Conservation (phyloP, 2,888 invertebrate species). For the Trissolcus japonicus region DNA sequence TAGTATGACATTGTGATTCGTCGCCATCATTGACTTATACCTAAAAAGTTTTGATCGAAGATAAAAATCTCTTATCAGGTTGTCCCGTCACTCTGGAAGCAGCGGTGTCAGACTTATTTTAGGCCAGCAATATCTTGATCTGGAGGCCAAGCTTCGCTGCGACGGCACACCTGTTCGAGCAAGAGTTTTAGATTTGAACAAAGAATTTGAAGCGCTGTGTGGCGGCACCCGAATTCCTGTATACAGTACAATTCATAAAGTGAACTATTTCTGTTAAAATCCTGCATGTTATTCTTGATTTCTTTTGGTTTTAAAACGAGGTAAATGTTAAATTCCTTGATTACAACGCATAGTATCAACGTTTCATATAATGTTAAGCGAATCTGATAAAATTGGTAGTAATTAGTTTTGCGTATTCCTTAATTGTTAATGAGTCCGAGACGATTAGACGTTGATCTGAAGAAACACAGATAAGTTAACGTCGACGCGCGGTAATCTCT, state of each 20-base stretch:
- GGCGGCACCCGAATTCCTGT: conserved; percentile 57
- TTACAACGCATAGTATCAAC: conserved; percentile 8
- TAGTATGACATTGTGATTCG: conserved; percentile 40
- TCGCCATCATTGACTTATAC: conserved; percentile 36
- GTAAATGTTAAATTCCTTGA: conserved; percentile 28
- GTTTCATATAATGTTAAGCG: conserved; percentile 29
- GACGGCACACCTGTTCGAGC: neutral
- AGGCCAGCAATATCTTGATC: conserved; percentile 18
- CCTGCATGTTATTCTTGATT: conserved; percentile 16
- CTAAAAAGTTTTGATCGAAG: conserved; percentile 41
- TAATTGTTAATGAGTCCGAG: conserved; percentile 72
- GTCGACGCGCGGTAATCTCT: conserved; percentile 29
- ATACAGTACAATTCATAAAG: conserved; percentile 59
- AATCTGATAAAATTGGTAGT: conserved; percentile 47
- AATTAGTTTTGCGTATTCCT: conserved; percentile 50
- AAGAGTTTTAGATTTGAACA: conserved; percentile 29
- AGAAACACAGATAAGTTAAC: conserved; percentile 32
- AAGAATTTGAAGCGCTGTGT: conserved; percentile 49
- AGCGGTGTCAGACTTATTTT: conserved; percentile 16
- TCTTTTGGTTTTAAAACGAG: conserved; percentile 51
- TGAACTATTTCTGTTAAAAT: conserved; percentile 16
- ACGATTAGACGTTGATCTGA: conserved; percentile 67
- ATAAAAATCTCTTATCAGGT: conserved; percentile 16
- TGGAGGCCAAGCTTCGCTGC: too few relatives aligned
- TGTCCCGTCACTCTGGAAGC: conserved; percentile 5